A percentile compares a stretch with the other conserved stretches of the same genome.
Evolutionary conservation across 2,113 vertebrate genomes (phyloP).

Genomic region (Phaetusa simplex): DNA sequence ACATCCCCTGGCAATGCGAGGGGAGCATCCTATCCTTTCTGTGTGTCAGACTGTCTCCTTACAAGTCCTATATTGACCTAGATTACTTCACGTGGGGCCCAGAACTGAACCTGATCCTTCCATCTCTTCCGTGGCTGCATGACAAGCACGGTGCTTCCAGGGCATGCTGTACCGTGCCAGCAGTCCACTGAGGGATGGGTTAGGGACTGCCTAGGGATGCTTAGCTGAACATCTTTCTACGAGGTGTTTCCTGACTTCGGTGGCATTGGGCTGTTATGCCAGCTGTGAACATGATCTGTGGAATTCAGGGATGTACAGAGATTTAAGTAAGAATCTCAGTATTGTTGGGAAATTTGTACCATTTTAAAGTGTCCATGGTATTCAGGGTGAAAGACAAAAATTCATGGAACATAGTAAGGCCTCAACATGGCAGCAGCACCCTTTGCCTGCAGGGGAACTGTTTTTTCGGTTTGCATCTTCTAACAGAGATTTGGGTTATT

Average conservation of each 20-base stretch:
- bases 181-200: not conserved
- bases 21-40: not conserved
- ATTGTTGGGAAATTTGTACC: not conserved
- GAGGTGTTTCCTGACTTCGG: not conserved
- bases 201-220: not conserved
- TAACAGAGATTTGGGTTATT: not conserved
- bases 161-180: not conserved
- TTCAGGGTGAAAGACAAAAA: constrained; percentile 14
- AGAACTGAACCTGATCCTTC: not conserved
- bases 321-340: not conserved
- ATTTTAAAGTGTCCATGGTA: not conserved
- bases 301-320: not conserved
- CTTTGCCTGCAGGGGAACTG: constrained; percentile 11
- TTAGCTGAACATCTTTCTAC: not conserved
- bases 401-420: not conserved
- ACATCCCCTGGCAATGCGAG: not conserved
- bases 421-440: not conserved
- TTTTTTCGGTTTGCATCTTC: constrained; percentile 36
- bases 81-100: not conserved
- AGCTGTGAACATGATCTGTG: not conserved
- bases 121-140: not conserved
- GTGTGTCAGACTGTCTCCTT: not conserved
- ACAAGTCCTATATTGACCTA: not conserved
- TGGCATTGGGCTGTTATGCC: not conserved
- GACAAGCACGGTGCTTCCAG: not conserved